These are phyloP conservation scores for Plectus sambesii DNA, from an alignment of 1,140 invertebrate species.

Conservation along the genomic window DNA sequence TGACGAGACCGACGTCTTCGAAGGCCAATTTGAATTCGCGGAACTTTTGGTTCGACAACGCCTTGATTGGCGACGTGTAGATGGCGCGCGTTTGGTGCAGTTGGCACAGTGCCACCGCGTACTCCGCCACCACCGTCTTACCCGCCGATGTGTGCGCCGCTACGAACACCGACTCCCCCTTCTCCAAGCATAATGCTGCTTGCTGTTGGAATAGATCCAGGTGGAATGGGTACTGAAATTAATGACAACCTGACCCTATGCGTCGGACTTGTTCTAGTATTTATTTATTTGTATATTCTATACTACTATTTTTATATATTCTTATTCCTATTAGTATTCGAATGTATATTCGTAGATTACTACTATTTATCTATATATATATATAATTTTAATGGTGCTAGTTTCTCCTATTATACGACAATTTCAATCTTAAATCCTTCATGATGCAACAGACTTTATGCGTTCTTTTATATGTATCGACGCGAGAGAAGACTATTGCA, in stretches of 20 bases:
- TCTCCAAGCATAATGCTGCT: constrained; percentile 83
- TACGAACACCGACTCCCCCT: constrained; percentile 88
- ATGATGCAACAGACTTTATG: too few relatives aligned
- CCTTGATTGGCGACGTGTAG: constrained; percentile 98
- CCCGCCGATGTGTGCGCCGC: constrained; percentile 97
- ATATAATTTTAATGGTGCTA: too few relatives aligned
- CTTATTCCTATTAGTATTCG: too few relatives aligned
- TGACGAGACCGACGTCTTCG: constrained; percentile 82
- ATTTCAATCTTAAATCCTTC: too few relatives aligned
- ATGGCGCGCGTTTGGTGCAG: constrained; percentile 83
- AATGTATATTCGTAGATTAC: too few relatives aligned
- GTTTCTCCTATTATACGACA: too few relatives aligned
- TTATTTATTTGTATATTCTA: too few relatives aligned
- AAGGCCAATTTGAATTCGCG: constrained; percentile 72
- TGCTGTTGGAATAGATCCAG: constrained; percentile 92
- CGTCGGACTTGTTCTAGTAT: too few relatives aligned
- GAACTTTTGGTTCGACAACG: constrained; percentile 97
- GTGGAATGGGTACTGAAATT: constrained; percentile 68
- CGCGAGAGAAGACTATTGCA: too few relatives aligned
- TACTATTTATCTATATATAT: too few relatives aligned
- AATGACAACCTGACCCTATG: constrained; percentile 14
- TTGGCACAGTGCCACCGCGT: constrained; percentile 79
- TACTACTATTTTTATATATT: too few relatives aligned
- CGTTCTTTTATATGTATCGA: too few relatives aligned
- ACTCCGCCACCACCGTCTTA: constrained; percentile 97